Conservation (phyloP, 2,888 invertebrate genomes). For the Sinotaia quadrata region DNA sequence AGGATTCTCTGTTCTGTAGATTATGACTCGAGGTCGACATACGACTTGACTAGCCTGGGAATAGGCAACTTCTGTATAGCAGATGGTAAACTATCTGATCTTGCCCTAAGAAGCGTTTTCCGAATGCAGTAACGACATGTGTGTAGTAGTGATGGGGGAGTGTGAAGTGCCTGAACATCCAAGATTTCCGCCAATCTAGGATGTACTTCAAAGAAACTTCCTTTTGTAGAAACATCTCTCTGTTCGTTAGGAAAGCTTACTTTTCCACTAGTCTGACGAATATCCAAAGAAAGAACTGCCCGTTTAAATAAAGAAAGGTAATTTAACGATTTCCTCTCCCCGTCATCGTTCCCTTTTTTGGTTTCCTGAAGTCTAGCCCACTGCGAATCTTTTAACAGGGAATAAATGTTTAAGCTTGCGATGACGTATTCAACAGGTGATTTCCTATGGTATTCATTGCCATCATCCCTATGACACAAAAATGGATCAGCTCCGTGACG, state of each 20-base stretch:
- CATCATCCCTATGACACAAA: conserved; percentile 3
- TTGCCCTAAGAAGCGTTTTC: not conserved
- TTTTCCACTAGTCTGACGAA: conserved; percentile 5
- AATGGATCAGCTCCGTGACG: conserved; percentile 26
- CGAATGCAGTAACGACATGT: conserved; percentile 16
- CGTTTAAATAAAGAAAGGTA: conserved; percentile 6
- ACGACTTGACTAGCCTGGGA: not conserved
- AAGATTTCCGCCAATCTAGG: not conserved
- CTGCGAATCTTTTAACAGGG: not conserved
- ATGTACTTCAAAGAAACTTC: conserved; percentile 5
- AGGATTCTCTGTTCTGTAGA: no score
- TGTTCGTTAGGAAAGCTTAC: not conserved
- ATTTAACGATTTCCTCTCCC: not conserved
- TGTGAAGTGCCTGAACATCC: not conserved
- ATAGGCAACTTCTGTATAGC: not conserved
- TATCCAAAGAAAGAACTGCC: conserved; percentile 8
- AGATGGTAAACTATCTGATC: not conserved
- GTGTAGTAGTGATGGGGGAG: conserved; percentile 13
- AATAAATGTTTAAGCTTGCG: conserved; percentile 5
- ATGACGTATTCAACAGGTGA: conserved; percentile 4
- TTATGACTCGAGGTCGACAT: not conserved
- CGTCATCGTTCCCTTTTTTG: not conserved
- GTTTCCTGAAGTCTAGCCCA: not conserved
- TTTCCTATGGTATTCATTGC: not conserved
- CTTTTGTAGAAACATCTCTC: not conserved